A percentile compares a stretch with the other conserved stretches of the same genome.
Conservation (phyloP, 2,797 vertebrate genomes). For the Ateles fusciceps region DNA sequence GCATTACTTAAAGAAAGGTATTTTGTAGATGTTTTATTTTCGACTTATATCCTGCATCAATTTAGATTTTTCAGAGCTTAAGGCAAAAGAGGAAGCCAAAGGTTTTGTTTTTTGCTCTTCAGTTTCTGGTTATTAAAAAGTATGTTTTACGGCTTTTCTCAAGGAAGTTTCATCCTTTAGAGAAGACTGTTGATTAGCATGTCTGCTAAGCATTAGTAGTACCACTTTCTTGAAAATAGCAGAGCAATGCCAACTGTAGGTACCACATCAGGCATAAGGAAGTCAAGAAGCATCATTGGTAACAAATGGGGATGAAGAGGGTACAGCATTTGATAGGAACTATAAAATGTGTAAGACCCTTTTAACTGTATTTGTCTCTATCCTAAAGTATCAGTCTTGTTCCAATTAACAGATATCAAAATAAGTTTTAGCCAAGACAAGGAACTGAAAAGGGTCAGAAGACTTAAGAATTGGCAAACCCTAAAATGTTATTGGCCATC, state of each 20-base stretch:
- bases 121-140: background rate
- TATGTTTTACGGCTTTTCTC: background rate
- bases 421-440: background rate
- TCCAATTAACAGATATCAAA: slow-evolving; percentile 20
- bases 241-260: background rate
- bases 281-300: background rate
- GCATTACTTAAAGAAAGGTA: background rate
- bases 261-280: background rate
- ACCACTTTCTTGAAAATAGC: background rate
- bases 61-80: background rate
- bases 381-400: background rate
- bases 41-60: background rate
- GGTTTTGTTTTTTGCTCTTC: background rate
- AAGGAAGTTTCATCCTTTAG: background rate
- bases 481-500: background rate
- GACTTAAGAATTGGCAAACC: background rate
- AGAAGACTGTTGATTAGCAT: background rate
- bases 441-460: background rate
- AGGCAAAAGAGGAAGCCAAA: background rate
- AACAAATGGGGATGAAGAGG: background rate
- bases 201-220: slow-evolving; percentile 3
- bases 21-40: background rate
- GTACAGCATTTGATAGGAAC: background rate
- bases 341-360: background rate
- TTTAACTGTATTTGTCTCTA: background rate